phyloP scores from a whole-genome alignment of 2,888 invertebrate genomes.

The Chrysotoxum bicinctum region DNA sequence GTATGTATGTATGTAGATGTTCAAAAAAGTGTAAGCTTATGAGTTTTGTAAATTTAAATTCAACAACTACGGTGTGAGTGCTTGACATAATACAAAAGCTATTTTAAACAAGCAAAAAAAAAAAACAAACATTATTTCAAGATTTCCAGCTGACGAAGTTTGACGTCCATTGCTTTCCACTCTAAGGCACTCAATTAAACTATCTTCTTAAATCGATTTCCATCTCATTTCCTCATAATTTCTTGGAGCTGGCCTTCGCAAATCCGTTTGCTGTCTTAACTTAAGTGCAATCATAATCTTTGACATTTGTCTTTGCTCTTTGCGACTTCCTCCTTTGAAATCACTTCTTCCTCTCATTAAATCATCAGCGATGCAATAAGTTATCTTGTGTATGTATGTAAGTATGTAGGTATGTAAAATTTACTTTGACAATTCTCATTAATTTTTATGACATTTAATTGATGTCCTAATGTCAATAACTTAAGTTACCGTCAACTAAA shows the following conservation, averaged over 20 bases:
- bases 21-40: too few species aligned
- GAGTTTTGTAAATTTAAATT: too few species aligned
- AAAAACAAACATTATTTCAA: background rate
- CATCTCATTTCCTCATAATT: constrained; percentile 10
- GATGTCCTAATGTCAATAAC: background rate
- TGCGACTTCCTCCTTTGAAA: background rate
- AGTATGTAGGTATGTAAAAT: background rate
- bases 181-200: background rate
- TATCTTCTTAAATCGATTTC: constrained; percentile 9
- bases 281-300: constrained; percentile 26
- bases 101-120: background rate
- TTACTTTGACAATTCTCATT: background rate
- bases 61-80: too few species aligned
- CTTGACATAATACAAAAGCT: background rate
- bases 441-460: constrained; percentile 6
- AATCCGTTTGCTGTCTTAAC: background rate
- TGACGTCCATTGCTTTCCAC: background rate
- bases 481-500: background rate
- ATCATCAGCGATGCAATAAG: background rate
- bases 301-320: constrained; percentile 11
- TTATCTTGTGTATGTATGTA: background rate
- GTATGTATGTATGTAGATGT: too few species aligned
- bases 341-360: constrained; percentile 15
- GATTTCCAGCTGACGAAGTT: background rate
- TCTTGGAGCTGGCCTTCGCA: background rate